Evolutionary conservation across 2,888 invertebrate genomes (phyloP), one percentile per base, ranked within the genome.

Genomic region (Atherix ibis): DNA sequence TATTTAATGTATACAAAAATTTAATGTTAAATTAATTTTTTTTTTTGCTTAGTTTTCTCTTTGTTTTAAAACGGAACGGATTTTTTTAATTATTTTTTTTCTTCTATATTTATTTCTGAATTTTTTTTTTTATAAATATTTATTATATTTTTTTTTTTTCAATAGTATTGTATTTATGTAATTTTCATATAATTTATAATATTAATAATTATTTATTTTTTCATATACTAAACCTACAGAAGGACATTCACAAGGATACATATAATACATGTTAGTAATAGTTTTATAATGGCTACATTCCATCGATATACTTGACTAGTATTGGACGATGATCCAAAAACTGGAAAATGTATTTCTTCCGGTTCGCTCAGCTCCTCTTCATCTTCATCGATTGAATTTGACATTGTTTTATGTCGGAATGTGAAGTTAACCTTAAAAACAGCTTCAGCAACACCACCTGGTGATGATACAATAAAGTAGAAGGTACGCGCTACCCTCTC

Each of bases 311-410:
- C 25, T 4, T 22, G 14, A 25, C 22, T 24, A 5, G 27, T 18
- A 31, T 25, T 31, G 27, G 40, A 34, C 13, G 39, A 39, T 15
- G 36, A 37, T 32, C 57, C 59, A 38, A 61, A 61, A 9, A 58
- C 58, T 1, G 61, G 61, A 43, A 61, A 61, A 44, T 61, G 61
- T 38, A 61, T 61, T 47, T 61, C 61, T 43, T 61, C 61, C 27
- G 61, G 61, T 37, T 57, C 54, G 38, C 58, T 58, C n/a, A 61
- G 49, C 41, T 60, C 59, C 40, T 61, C 61, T 34, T 61, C 60
- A 27, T 47, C 45, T 32, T 58, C 55, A 32, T 59, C 59, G 36
- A 60, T 48, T 18, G 51, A 49, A 46, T 60, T 60, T 25, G 59
- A 51, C 48, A 60, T 54, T 36, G 55, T 49, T 18, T 59, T 55